These are phyloP conservation scores for Nephrotoma appendiculata DNA, from an alignment of 2,888 invertebrate genomes.

Conservation along the genomic window DNA sequence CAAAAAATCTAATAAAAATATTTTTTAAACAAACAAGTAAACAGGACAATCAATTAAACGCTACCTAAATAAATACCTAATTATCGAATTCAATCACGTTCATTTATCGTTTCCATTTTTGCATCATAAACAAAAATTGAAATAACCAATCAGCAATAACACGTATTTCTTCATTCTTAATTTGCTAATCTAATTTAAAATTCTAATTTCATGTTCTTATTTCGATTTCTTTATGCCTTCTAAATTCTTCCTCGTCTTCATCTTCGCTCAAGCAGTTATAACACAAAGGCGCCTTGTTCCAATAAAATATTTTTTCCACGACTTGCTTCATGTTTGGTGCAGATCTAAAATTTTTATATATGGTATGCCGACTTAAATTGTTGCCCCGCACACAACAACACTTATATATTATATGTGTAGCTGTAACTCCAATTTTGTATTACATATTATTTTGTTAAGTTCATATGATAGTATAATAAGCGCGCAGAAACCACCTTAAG, in stretches of 20 bases:
- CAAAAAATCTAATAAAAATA: no score
- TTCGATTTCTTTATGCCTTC: background rate
- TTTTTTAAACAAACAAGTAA: background rate
- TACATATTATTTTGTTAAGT: background rate
- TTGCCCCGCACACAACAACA: background rate
- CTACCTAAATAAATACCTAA: background rate
- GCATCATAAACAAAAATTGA: background rate
- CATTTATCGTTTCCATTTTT: background rate
- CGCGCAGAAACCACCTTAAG: background rate
- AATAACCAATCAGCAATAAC: background rate
- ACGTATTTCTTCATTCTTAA: background rate
- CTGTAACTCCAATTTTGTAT: background rate
- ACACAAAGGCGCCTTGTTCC: background rate
- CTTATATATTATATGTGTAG: background rate
- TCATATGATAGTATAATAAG: background rate
- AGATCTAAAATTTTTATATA: background rate
- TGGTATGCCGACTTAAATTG: background rate
- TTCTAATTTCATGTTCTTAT: background rate
- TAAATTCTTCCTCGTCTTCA: background rate
- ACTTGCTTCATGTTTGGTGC: background rate
- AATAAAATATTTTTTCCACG: background rate
- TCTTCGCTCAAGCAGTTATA: background rate
- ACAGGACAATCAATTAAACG: background rate
- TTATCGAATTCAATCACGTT: background rate
- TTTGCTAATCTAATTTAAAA: background rate